Conservation (phyloP, 2,113 vertebrate species). For the Jacana jacana region DNA sequence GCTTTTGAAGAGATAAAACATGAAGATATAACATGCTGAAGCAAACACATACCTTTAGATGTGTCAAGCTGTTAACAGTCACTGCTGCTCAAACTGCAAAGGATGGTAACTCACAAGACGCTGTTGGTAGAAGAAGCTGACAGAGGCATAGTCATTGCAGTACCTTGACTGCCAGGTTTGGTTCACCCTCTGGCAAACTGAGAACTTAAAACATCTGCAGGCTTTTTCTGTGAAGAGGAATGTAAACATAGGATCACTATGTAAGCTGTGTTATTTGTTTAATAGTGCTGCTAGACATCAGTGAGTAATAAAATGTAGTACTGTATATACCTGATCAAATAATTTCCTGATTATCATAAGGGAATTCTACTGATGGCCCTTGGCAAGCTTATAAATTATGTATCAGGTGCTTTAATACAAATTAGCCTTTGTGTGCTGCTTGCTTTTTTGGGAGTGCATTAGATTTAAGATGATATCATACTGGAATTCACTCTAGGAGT, state of each 20-base stretch:
- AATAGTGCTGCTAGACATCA: background rate
- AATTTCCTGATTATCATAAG: background rate
- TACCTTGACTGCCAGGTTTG: background rate
- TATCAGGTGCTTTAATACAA: background rate
- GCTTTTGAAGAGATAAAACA: background rate
- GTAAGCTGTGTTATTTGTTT: background rate
- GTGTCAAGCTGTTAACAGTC: background rate
- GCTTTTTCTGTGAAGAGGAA: background rate
- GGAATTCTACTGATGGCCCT: background rate
- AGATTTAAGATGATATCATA: background rate
- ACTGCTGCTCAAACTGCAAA: rapidly evolving
- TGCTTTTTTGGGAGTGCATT: background rate
- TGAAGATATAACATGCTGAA: background rate
- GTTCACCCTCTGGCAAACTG: background rate
- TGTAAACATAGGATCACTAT: background rate
- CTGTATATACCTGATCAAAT: background rate
- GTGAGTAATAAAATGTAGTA: background rate
- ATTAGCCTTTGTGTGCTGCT: background rate
- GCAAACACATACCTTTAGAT: rapidly evolving
- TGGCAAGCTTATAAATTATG: background rate
- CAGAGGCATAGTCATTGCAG: background rate
- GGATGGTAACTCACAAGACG: background rate
- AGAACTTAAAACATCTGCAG: background rate
- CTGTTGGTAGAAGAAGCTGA: background rate
- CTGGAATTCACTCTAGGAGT: background rate